Evolutionary conservation across 2,113 vertebrate genomes (phyloP).

Genomic region (Corythoichthys intestinalis): DNA sequence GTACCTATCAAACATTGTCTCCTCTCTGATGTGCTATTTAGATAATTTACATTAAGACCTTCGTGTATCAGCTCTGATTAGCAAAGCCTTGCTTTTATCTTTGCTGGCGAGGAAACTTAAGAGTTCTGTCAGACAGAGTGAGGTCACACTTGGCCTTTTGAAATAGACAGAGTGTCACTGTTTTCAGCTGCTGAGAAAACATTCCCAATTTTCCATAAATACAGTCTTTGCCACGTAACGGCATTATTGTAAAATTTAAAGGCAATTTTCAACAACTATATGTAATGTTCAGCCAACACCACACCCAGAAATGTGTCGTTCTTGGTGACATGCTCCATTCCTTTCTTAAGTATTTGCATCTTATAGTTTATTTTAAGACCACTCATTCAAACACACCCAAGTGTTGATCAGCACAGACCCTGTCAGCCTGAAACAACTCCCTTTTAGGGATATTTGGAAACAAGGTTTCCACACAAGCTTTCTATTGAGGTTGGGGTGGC

Average conservation of each 20-base stretch:
- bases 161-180: conserved; percentile 11
- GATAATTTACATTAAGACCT: background rate
- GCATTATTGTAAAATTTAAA: conserved; percentile 33
- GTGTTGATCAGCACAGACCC: conserved; percentile 10
- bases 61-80: background rate
- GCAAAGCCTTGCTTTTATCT: conserved; percentile 26
- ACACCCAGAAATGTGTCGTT: background rate
- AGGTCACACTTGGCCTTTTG: conserved; percentile 16
- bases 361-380: conserved; percentile 3
- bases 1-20: background rate
- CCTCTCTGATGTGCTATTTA: background rate
- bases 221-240: conserved; percentile 24
- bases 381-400: conserved; percentile 15
- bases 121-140: conserved; percentile 9
- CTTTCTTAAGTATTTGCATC: background rate
- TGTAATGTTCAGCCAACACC: background rate
- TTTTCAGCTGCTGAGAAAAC: conserved; percentile 34
- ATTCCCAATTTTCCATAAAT: conserved; percentile 28
- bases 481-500: conserved; percentile 44
- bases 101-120: conserved; percentile 21
- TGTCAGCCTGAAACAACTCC: conserved; percentile 62
- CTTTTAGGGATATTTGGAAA: conserved; percentile 56
- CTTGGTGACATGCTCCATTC: background rate
- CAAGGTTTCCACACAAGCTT: conserved; percentile 42
- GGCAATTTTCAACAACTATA: conserved; percentile 21